phyloP scores from a whole-genome alignment of 23 tunicate genomes.

The Halocynthia roretzi region DNA sequence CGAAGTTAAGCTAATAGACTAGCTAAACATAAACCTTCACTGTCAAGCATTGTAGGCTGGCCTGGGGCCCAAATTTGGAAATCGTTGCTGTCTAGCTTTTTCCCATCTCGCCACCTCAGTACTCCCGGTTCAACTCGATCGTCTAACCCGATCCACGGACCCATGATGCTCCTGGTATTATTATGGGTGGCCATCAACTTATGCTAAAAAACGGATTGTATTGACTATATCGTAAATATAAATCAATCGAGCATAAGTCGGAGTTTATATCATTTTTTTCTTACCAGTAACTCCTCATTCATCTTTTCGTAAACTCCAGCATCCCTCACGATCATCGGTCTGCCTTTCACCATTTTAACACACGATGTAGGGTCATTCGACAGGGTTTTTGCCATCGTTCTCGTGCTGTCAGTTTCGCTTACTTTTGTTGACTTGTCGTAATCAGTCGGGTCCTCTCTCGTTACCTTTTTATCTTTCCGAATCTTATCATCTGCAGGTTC shows the following conservation, averaged over 20 bases:
- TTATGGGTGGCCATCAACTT: slow-evolving; percentile 21
- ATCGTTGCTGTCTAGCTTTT: slow-evolving; percentile 12
- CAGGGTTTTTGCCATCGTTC: too few species aligned
- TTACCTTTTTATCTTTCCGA: neutral
- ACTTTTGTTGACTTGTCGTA: neutral
- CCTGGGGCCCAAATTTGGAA: slow-evolving; percentile 39
- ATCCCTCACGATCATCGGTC: slow-evolving; percentile 13
- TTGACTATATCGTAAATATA: neutral
- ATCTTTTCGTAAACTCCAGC: slow-evolving; percentile 1
- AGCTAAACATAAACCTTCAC: neutral
- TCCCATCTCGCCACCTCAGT: slow-evolving; percentile 57
- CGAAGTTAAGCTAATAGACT: too few species aligned
- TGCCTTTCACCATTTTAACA: neutral
- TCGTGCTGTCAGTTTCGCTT: too few species aligned
- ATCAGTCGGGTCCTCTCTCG: neutral
- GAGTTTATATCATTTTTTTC: neutral
- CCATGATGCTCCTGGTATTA: slow-evolving; percentile 17
- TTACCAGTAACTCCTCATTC: slow-evolving; percentile 13
- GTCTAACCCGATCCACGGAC: slow-evolving; percentile 56
- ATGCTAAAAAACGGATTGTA: slow-evolving; percentile 2
- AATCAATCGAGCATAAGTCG: neutral
- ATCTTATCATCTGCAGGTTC: neutral
- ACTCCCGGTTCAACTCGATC: slow-evolving; percentile 41
- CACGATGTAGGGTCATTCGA: neutral
- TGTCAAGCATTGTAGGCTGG: slow-evolving; percentile 14